A percentile compares a stretch with the other conserved stretches of the same genome.
Evolutionary conservation across 2,113 vertebrate genomes (phyloP).

Genomic region (Haplochromis burtoni): DNA sequence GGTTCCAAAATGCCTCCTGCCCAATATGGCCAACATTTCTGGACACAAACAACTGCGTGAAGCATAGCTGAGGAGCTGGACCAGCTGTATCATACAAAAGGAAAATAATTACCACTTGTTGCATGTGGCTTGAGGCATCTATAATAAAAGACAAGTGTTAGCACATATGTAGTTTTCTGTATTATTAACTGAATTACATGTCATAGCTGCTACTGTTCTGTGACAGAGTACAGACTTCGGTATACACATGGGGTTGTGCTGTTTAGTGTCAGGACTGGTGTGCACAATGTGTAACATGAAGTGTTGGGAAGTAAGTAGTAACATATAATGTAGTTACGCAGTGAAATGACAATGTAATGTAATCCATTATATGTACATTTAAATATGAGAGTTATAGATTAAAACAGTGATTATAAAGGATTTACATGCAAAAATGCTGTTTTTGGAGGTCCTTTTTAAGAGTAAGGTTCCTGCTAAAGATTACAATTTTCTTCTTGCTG

Average conservation of each 20-base stretch:
- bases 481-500: not conserved
- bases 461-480: not conserved
- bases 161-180: conserved; percentile 7
- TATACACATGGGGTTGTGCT: not conserved
- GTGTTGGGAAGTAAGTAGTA: not conserved
- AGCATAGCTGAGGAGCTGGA: conserved; percentile 5
- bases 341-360: not conserved
- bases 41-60: conserved; percentile 31
- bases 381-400: not conserved
- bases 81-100: conserved; percentile 34
- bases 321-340: not conserved
- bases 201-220: not conserved
- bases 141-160: conserved; percentile 5
- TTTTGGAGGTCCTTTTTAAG: not conserved
- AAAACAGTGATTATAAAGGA: not conserved
- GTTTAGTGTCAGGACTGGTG: not conserved
- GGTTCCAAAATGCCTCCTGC: conserved; percentile 46
- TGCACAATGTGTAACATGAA: not conserved
- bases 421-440: not conserved
- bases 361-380: not conserved
- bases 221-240: not conserved
- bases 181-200: conserved; percentile 25
- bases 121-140: conserved; percentile 2
- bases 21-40: conserved; percentile 34
- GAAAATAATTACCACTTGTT: conserved; percentile 56